Conservation (phyloP, 2,888 invertebrate species). For the Drosophila eohydei region DNA sequence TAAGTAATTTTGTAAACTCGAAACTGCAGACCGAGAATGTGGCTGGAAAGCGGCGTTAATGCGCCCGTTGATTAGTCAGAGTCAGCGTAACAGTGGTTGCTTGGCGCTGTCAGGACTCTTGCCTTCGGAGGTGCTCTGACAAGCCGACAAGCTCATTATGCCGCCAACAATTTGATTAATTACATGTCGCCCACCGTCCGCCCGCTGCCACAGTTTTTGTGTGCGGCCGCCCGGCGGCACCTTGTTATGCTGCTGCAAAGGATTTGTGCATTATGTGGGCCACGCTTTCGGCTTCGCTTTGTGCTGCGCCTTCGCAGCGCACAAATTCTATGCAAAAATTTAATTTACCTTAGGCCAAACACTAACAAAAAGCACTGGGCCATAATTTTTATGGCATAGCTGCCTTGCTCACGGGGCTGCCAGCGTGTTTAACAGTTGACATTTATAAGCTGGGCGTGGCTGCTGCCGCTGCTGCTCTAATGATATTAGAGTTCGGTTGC, state of each 20-base stretch:
- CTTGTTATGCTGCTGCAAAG: constrained; percentile 32
- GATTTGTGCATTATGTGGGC: constrained; percentile 42
- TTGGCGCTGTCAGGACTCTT: background rate
- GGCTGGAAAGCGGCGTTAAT: constrained; percentile 68
- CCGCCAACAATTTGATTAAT: constrained; percentile 79
- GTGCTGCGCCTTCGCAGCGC: constrained; percentile 44
- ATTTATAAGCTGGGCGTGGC: constrained; percentile 37
- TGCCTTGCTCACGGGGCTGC: constrained; percentile 20
- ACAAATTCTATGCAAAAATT: constrained; percentile 74
- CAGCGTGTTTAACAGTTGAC: constrained; percentile 33
- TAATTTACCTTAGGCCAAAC: constrained; percentile 60
- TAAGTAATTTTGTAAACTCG: constrained; percentile 76
- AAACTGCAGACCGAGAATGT: constrained; percentile 61
- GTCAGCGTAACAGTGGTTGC: background rate
- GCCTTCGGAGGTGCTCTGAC: constrained; percentile 27
- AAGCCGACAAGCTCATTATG: constrained; percentile 73
- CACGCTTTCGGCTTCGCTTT: constrained; percentile 35
- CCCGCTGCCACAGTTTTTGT: constrained; percentile 34
- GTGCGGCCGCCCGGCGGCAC: background rate
- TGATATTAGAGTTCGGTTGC: constrained; percentile 31
- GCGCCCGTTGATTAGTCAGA: constrained; percentile 70
- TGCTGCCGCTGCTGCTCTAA: background rate
- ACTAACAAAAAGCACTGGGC: constrained; percentile 16
- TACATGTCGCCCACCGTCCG: constrained; percentile 38
- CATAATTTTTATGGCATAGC: constrained; percentile 60